Base-by-base conservation (phyloP, 23 tunicate species). In the Ascidia mentula region DNA sequence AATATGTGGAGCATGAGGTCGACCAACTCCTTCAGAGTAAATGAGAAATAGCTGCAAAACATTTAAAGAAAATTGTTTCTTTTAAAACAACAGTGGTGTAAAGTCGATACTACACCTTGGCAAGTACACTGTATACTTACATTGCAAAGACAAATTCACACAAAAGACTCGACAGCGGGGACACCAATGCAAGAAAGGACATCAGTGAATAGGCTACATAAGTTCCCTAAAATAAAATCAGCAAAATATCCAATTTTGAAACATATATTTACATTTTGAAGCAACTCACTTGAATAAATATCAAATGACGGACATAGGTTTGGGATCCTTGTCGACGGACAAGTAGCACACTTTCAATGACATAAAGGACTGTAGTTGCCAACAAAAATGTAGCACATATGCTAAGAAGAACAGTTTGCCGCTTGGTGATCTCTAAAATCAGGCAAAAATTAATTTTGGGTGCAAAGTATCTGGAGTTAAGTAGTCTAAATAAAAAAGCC, bases 101-200 rank as follows among this genome's bases (percentile, higher is more conserved):
- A 42, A 12, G 15, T 42, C 53, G 15, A 9, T 15, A 42, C 15
- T 42, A 9, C 15, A 42, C 12, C 12, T 12, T 42, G 53, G 53
- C 15, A 15, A 42, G 12, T 42, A 12, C 53, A 42, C 12, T 12
- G 15, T 42, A 53, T 53, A 53, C 85, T 81, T 71, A 81, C 80
- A 82, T 80, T 32, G 80, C 34, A 34, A 82, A 82, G 45, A 75
- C 80, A 74, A 82, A 80, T 39, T 82, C 80, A 28, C 61, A 31
- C 71, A 82, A 17, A 1, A 74, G 42, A 37, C 87, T 82, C 53
- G 87, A 74, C 31, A 69, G 76, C 7, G 87, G 87, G 26, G 87
- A 82, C 8, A 82, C 32, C 42, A 82, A 15, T 6, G 81, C 46
- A 74, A 75, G 45, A 20, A 82, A 74, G 36, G 87, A 82, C 24